Evolutionary conservation across 1,140 invertebrate genomes (phyloP), one percentile per base, ranked within the genome.

Genomic region (Brachystomella parvula): DNA sequence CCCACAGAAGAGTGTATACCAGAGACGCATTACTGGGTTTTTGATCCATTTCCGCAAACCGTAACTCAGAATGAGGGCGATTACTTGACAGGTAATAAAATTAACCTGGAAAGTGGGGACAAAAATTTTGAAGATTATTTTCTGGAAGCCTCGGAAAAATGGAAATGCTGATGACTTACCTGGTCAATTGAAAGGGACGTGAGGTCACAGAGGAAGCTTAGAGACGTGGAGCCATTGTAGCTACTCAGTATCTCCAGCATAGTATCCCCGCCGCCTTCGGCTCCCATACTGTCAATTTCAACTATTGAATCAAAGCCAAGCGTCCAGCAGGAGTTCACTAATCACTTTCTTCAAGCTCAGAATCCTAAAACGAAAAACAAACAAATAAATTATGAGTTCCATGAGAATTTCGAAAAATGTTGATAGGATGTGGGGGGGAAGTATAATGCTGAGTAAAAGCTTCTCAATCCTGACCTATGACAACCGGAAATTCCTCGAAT

Each of bases 11-110:
- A 92, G 81, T 65, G 87, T 88, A 75, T 88, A 87, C 61, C 81
- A 80, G 79, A 92, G 88, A 73, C 89, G 83, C 65, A 84, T 82
- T 53, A 82, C 83, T 67, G 85, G 80, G 60, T 84, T 83, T 61
- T 85, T 85, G 67, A 80, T 79, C 2, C 77, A 78, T 59, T 85
- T 84, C 78, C 83, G 86, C 67, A 92, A 80, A 74, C 83, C 81
- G 71, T 84, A 85, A 74, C 88, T 89, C 70, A 90, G 79, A 72
- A 82, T 80, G 73, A 92, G 79, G 65, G 89, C 89, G 66, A 84
- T 81, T 74, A 90, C 79, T 83, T 93, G 90, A 75, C 88, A 87
- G 63, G 89, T 77, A 71, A 92, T 79, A 79, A 92, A 92, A 80
- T 93, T 92, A 64, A 89, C 81, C 89, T 92, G 80, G 65, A 82